These are phyloP conservation scores for Resseliella maxima DNA, from an alignment of 2,888 invertebrate genomes.

Conservation along the genomic window DNA sequence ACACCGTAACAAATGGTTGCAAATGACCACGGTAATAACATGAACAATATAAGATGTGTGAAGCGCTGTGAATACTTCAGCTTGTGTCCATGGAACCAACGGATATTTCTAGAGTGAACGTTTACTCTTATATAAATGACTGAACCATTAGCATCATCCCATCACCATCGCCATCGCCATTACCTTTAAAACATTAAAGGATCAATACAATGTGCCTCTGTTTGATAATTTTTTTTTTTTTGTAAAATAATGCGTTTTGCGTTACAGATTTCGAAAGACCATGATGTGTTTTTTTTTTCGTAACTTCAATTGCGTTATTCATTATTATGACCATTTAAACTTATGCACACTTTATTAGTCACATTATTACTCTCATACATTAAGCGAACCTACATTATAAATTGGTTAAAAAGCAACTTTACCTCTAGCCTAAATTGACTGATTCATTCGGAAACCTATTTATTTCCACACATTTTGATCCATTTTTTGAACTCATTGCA, in stretches of 20 bases:
- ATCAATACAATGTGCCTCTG: neutral
- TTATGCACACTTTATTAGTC: conserved; percentile 5
- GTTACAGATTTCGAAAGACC: too few relatives aligned
- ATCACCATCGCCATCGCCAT: neutral
- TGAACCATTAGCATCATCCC: neutral
- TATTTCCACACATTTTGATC: neutral
- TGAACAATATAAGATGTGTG: neutral
- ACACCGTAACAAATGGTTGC: conserved; percentile 13
- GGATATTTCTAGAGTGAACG: neutral
- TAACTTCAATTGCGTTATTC: too few relatives aligned
- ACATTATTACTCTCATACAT: neutral
- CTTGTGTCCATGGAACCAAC: neutral
- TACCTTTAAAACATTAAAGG: conserved; percentile 42
- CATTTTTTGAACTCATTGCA: neutral
- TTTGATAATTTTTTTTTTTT: too few relatives aligned
- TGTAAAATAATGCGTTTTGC: too few relatives aligned
- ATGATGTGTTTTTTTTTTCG: too few relatives aligned
- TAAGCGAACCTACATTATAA: neutral
- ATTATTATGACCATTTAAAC: neutral
- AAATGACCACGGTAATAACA: conserved; percentile 43
- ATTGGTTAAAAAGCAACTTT: neutral
- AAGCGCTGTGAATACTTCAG: neutral
- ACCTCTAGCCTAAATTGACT: neutral
- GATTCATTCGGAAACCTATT: neutral
- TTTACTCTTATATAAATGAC: neutral